Percentiles rank a stretch among this genome's conserved stretches.
Evolutionary conservation across 2,113 vertebrate genomes (phyloP).

Genomic region (Ifrita kowaldi): DNA sequence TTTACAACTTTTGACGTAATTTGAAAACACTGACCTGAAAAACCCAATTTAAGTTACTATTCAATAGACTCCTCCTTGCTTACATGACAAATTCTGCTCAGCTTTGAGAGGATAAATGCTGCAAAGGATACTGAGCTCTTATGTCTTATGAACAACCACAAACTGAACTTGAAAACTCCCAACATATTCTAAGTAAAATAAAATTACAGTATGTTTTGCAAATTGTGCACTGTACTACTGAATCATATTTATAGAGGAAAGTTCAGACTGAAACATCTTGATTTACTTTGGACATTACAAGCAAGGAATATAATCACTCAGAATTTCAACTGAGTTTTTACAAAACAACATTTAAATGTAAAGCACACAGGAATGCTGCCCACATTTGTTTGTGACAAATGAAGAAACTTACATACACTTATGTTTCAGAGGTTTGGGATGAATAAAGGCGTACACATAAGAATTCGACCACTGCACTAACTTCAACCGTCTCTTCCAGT

Average conservation of each 20-base stretch:
- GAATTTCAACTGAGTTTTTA: neutral
- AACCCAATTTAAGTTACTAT: neutral
- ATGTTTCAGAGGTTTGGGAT: neutral
- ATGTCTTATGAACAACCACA: neutral
- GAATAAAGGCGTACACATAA: neutral
- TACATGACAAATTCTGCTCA: neutral
- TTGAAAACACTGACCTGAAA: constrained; percentile 14
- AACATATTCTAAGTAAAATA: neutral
- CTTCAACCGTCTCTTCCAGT: neutral
- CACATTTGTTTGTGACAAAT: neutral
- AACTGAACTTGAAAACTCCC: neutral
- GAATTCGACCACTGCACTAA: neutral
- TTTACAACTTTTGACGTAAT: constrained; percentile 31
- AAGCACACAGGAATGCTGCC: neutral
- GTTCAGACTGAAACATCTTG: neutral
- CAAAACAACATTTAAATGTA: neutral
- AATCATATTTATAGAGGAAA: neutral
- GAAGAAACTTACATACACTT: neutral
- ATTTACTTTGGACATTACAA: neutral
- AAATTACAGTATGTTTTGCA: neutral
- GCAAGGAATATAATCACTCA: neutral
- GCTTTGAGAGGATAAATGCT: neutral
- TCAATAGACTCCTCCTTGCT: neutral
- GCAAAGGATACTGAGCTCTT: neutral
- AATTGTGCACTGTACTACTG: neutral